Percentiles rank a stretch among this genome's conserved stretches.
Conservation (phyloP, 1,140 invertebrate species). For the Anthonomus grandis region DNA sequence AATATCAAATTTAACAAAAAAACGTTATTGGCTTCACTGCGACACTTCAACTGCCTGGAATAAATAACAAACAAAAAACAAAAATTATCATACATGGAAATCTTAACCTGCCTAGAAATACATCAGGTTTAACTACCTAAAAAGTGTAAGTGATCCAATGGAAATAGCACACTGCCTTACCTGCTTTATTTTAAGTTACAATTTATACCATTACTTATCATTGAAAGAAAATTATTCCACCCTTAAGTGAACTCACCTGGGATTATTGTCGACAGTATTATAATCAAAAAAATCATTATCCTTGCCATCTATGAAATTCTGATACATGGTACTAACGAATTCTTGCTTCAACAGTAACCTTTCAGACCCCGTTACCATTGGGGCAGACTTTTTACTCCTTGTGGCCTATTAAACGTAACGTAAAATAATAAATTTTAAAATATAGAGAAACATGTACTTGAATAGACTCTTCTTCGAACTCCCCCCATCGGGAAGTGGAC, state of each 20-base stretch:
- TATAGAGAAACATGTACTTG: slow-evolving; percentile 2
- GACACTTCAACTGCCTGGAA: no score
- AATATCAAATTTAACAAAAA: no score
- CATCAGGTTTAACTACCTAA: no score
- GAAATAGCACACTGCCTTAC: no score
- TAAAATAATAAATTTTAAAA: not conserved
- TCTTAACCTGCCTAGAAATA: no score
- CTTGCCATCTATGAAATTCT: slow-evolving; percentile 79
- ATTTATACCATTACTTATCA: no score
- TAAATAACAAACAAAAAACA: no score
- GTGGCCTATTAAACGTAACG: slow-evolving; percentile 3
- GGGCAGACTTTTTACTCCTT: slow-evolving; percentile 25
- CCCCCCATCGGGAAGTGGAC: slow-evolving; percentile 52
- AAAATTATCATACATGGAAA: no score
- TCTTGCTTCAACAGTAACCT: slow-evolving; percentile 71
- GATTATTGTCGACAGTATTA: slow-evolving; percentile 69
- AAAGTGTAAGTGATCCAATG: no score
- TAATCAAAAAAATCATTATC: slow-evolving; percentile 88
- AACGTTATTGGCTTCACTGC: no score
- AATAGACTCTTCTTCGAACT: slow-evolving; percentile 47
- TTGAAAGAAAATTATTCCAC: no score
- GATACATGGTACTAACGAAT: slow-evolving; percentile 85
- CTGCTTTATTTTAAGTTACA: no score
- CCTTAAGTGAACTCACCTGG: slow-evolving; percentile 48
- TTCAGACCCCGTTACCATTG: slow-evolving; percentile 55